Evolutionary conservation across 2,113 vertebrate species (phyloP).

Genomic region (Psophia crepitans): DNA sequence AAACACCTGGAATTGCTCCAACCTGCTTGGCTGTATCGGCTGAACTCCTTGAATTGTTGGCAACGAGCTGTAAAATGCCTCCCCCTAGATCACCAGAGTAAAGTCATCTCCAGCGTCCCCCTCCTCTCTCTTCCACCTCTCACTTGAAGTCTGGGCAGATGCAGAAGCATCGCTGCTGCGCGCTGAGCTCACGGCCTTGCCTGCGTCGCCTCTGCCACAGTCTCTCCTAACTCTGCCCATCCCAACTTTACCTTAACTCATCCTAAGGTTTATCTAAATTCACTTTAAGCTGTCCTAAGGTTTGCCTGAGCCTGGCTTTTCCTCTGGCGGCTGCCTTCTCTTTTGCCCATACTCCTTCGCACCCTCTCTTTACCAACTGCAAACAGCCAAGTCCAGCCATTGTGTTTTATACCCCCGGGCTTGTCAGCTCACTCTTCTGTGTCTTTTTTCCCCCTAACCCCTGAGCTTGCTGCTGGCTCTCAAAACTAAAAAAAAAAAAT

Average conservation of each 20-base stretch:
- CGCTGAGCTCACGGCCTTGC: not conserved
- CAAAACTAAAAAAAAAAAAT: not conserved
- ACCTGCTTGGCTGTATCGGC: not conserved
- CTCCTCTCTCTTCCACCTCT: not conserved
- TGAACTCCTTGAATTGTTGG: not conserved
- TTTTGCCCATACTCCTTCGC: not conserved
- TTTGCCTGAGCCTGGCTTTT: not conserved
- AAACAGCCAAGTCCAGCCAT: not conserved
- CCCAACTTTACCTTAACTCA: not conserved
- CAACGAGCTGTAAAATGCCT: not conserved
- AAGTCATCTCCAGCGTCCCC: not conserved
- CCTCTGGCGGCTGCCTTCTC: not conserved
- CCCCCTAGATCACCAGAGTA: not conserved
- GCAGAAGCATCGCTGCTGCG: not conserved
- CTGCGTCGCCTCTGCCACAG: accelerated
- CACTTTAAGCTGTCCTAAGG: not conserved
- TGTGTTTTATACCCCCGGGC: not conserved
- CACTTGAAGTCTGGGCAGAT: accelerated
- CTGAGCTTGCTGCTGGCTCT: not conserved
- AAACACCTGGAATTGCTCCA: not conserved
- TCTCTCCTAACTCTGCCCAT: not conserved
- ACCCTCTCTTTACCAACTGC: not conserved
- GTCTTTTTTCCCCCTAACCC: not conserved
- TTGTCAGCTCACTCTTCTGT: not conserved
- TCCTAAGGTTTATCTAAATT: not conserved